Conservation (phyloP, 2,113 vertebrate genomes). For the Megaceryle maxima region DNA sequence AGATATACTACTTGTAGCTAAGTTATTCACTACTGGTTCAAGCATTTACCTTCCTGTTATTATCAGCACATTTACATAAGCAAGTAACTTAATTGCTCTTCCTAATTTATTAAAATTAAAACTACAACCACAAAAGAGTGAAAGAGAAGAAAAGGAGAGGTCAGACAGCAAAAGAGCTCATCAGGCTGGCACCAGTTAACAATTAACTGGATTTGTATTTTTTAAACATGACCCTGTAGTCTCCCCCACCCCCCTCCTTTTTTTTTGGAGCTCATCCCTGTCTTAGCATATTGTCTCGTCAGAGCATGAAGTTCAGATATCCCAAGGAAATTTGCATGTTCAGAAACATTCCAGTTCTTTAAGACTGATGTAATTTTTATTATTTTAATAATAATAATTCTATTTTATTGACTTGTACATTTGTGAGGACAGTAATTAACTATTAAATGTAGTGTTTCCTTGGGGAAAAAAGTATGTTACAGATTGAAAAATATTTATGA, state of each 20-base stretch:
- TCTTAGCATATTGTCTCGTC: not conserved
- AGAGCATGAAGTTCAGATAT: not conserved
- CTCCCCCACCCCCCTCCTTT: too few species aligned
- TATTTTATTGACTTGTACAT: constrained; percentile 12
- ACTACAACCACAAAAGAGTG: not conserved
- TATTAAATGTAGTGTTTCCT: not conserved
- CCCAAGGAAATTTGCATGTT: not conserved
- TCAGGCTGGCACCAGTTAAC: not conserved
- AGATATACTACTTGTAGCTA: not conserved
- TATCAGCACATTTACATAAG: not conserved
- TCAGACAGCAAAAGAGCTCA: not conserved
- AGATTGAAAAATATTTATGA: not conserved
- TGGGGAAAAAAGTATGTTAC: not conserved
- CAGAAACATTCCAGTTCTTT: not conserved
- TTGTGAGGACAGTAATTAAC: constrained; percentile 51
- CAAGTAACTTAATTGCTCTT: not conserved
- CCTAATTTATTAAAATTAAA: not conserved
- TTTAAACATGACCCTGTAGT: not conserved
- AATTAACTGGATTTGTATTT: not conserved
- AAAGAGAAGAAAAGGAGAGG: not conserved
- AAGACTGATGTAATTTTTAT: not conserved
- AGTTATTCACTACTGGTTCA: not conserved
- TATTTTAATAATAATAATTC: constrained; percentile 27
- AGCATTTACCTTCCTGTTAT: not conserved
- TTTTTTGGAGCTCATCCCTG: not conserved